These are phyloP conservation scores for Rhysida immarginata DNA, from an alignment of 1,140 invertebrate species.

Conservation along the genomic window DNA sequence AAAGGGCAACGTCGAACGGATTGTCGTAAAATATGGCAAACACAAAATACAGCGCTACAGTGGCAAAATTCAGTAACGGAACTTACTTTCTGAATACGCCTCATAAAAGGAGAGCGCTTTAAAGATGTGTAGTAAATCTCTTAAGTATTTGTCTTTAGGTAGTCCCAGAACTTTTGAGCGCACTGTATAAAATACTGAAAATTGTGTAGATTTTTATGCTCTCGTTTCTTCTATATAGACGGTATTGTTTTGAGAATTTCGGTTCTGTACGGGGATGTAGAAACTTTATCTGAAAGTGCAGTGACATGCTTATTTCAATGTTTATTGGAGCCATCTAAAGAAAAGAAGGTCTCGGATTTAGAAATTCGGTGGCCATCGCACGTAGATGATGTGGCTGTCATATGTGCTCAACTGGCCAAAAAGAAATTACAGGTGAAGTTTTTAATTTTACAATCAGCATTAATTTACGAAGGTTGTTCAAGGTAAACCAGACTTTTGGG, in stretches of 20 bases:
- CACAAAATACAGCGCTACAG: no score
- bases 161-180: no score
- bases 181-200: no score
- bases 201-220: no score
- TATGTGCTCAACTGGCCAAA: conserved; percentile 26
- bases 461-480: conserved; percentile 2
- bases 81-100: no score
- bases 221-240: conserved; percentile 21
- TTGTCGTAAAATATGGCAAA: no score
- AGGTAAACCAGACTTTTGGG: no score
- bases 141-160: no score
- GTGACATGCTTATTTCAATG: conserved; percentile 33
- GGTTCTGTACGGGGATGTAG: conserved; percentile 37
- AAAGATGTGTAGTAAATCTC: no score
- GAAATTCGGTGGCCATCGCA: conserved; percentile 36
- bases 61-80: no score
- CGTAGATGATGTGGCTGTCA: conserved; percentile 32
- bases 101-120: no score
- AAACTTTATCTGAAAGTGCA: conserved; percentile 36
- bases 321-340: conserved; percentile 20
- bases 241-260: conserved; percentile 36
- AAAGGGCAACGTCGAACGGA: no score
- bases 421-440: conserved; percentile 24
- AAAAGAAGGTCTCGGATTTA: conserved; percentile 28
- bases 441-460: not conserved